Conservation (phyloP, 2,797 vertebrate genomes). For the Sparus aurata region DNA sequence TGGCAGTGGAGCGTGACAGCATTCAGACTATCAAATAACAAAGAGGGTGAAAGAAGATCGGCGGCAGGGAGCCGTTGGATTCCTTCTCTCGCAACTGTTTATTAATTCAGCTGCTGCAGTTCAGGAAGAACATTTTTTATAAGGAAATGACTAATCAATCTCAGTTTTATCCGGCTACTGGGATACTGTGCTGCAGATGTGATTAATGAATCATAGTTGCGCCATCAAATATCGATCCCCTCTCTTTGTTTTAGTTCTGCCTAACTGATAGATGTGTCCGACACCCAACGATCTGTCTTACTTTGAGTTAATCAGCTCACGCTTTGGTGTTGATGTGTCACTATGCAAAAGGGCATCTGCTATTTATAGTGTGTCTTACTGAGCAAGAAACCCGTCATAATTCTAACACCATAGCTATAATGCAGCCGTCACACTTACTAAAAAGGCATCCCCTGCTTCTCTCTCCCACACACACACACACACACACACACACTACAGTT, state of each 20-base stretch:
- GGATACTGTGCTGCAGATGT: slow-evolving; percentile 24
- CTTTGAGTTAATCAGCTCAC: slow-evolving; percentile 31
- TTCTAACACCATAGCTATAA: slow-evolving; percentile 65
- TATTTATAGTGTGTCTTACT: slow-evolving; percentile 76
- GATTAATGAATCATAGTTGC: slow-evolving; percentile 45
- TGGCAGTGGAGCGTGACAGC: slow-evolving; percentile 51
- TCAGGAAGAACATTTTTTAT: slow-evolving; percentile 38
- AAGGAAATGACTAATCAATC: slow-evolving; percentile 45
- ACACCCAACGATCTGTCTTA: slow-evolving; percentile 34
- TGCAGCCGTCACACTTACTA: slow-evolving; percentile 46
- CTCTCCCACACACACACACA: slow-evolving; percentile 15
- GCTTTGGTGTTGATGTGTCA: slow-evolving; percentile 66
- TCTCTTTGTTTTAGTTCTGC: slow-evolving; percentile 34
- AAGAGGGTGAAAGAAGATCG: slow-evolving; percentile 51
- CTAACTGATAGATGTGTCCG: slow-evolving; percentile 52
- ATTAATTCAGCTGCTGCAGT: slow-evolving; percentile 35
- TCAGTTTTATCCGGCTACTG: slow-evolving; percentile 16
- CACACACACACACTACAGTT: slow-evolving; percentile 38
- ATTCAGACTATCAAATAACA: slow-evolving; percentile 63
- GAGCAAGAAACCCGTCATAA: slow-evolving; percentile 68
- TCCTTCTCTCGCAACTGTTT: slow-evolving; percentile 30
- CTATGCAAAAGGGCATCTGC: slow-evolving; percentile 71
- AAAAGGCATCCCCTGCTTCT: slow-evolving; percentile 67
- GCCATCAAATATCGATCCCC: slow-evolving; percentile 54
- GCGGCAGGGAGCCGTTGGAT: slow-evolving; percentile 28